These are phyloP conservation scores for Pitta sordida DNA, from an alignment of 2,113 vertebrate species.

Conservation along the genomic window DNA sequence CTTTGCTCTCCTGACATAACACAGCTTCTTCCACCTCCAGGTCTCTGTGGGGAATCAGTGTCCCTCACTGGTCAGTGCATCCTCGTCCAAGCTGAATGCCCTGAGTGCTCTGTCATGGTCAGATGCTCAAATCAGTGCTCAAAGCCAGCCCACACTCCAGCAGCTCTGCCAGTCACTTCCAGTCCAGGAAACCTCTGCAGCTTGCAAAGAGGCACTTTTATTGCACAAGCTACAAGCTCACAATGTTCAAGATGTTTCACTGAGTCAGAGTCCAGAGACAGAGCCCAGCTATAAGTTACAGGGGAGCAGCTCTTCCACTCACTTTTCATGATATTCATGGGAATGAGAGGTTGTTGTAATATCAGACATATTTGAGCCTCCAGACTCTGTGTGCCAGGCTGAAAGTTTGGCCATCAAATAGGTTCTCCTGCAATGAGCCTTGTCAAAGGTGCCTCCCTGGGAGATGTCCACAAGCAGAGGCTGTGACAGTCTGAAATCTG, in stretches of 20 bases:
- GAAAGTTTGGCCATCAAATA: not conserved
- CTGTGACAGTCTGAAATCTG: not conserved
- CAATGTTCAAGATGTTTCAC: not conserved
- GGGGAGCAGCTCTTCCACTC: not conserved
- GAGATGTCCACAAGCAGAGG: not conserved
- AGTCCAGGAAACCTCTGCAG: not conserved
- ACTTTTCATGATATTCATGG: not conserved
- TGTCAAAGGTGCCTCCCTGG: not conserved
- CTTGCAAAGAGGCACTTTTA: not conserved
- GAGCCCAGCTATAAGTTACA: not conserved
- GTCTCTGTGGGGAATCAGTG: not conserved
- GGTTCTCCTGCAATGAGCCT: not conserved
- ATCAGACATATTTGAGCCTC: not conserved
- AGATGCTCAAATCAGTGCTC: not conserved
- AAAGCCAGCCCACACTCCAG: not conserved
- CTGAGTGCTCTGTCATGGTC: not conserved
- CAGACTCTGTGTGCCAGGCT: not conserved
- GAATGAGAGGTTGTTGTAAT: not conserved
- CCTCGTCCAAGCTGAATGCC: not conserved
- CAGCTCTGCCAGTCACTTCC: not conserved
- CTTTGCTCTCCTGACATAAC: not conserved
- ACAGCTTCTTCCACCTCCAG: not conserved
- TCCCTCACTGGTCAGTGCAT: not conserved
- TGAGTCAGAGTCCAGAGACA: not conserved
- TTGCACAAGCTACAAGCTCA: not conserved